Conservation (phyloP, 1,140 invertebrate species). For the Bombus confusus region DNA sequence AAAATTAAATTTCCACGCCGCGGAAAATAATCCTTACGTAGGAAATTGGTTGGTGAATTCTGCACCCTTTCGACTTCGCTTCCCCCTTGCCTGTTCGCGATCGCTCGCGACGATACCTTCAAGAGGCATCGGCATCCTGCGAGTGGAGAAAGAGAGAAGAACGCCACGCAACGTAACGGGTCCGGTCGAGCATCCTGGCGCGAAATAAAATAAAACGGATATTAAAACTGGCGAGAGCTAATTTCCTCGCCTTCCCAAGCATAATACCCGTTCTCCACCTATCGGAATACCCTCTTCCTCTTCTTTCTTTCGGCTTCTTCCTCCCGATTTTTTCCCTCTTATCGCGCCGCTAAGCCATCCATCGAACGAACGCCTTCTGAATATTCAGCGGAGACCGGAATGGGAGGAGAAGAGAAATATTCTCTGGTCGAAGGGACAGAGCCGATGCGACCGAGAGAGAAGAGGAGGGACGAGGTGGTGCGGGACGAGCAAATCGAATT, state of each 20-base stretch:
- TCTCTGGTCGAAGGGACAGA: background rate
- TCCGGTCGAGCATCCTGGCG: constrained; percentile 21
- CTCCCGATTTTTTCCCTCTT: constrained; percentile 38
- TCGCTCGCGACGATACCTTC: background rate
- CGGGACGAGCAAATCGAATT: constrained; percentile 66
- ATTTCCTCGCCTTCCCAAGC: constrained; percentile 69
- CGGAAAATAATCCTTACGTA: too few species aligned
- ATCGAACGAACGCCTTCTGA: constrained; percentile 68
- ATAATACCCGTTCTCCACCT: constrained; percentile 50
- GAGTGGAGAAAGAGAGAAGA: background rate
- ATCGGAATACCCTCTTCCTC: background rate
- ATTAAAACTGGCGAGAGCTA: constrained; percentile 73
- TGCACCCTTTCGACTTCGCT: background rate
- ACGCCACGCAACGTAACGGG: background rate
- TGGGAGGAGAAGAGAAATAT: background rate
- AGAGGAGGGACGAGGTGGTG: background rate
- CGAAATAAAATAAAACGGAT: constrained; percentile 74
- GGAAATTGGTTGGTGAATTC: too few species aligned
- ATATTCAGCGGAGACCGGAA: constrained; percentile 64
- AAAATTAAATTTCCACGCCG: too few species aligned
- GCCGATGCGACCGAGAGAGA: background rate
- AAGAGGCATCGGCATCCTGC: background rate
- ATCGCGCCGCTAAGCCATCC: constrained; percentile 58
- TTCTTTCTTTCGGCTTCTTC: background rate
- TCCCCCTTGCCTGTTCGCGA: background rate